A percentile compares a stretch with the other conserved stretches of the same genome.
Evolutionary conservation across 2,888 invertebrate genomes (phyloP).

Genomic region (Pachymerium ferrugineum): DNA sequence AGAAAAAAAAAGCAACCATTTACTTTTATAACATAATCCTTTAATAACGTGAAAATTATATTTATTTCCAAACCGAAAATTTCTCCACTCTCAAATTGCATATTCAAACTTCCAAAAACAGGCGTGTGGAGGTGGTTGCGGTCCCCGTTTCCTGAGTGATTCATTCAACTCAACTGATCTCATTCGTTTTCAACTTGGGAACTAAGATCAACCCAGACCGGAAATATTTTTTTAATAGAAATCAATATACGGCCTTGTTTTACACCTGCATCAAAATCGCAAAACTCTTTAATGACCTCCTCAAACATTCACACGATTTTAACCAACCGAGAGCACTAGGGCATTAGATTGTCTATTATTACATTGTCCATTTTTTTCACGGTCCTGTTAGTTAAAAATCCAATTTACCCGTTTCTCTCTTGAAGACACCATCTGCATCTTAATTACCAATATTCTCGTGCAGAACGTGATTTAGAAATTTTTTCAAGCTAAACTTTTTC

Average conservation of each 20-base stretch:
- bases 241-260: not conserved
- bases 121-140: not conserved
- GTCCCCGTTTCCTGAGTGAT: not conserved
- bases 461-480: not conserved
- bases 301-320: not conserved
- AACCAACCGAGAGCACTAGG: not conserved
- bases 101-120: no score
- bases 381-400: not conserved
- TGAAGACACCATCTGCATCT: not conserved
- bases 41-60: not conserved
- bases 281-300: not conserved
- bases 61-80: not conserved
- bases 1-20: not conserved
- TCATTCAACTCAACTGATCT: not conserved
- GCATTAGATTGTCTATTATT: not conserved
- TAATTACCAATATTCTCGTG: not conserved
- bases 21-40: not conserved
- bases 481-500: constrained; percentile 2
- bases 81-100: not conserved
- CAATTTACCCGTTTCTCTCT: not conserved
- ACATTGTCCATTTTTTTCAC: not conserved
- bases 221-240: not conserved
- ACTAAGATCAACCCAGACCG: not conserved
- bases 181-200: not conserved
- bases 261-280: not conserved